phyloP scores from a whole-genome alignment of 2,113 vertebrate genomes.

The Acanthisitta chloris region DNA sequence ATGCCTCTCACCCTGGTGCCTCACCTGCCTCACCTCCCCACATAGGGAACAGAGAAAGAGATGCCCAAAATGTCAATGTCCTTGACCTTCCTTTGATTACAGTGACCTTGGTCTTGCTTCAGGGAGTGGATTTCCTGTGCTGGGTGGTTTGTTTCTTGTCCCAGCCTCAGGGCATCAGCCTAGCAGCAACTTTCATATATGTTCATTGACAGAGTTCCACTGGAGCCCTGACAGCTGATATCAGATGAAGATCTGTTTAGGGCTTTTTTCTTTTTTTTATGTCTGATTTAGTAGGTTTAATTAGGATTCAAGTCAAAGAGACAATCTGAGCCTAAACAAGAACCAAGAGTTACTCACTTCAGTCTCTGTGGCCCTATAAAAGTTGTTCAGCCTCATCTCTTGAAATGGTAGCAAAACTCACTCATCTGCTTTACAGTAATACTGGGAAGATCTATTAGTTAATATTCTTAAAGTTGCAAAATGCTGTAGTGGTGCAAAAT shows the following conservation, averaged over 20 bases:
- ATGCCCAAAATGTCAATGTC: background rate
- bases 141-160: background rate
- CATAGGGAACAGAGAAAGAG: background rate
- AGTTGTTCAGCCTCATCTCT: background rate
- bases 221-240: background rate
- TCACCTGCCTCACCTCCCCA: background rate
- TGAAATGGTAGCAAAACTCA: background rate
- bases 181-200: background rate
- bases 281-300: background rate
- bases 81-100: background rate
- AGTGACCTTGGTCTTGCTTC: background rate
- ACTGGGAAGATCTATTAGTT: background rate
- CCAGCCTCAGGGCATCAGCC: background rate
- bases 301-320: background rate
- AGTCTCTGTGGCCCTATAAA: background rate
- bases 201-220: background rate
- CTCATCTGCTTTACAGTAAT: background rate
- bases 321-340: background rate
- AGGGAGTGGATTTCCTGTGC: background rate
- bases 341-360: background rate
- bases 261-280: background rate
- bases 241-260: background rate
- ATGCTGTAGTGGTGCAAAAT: background rate
- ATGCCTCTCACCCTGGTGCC: background rate
- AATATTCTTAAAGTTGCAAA: background rate